Conservation (phyloP, 2,113 vertebrate species). For the Dasyornis broadbenti region DNA sequence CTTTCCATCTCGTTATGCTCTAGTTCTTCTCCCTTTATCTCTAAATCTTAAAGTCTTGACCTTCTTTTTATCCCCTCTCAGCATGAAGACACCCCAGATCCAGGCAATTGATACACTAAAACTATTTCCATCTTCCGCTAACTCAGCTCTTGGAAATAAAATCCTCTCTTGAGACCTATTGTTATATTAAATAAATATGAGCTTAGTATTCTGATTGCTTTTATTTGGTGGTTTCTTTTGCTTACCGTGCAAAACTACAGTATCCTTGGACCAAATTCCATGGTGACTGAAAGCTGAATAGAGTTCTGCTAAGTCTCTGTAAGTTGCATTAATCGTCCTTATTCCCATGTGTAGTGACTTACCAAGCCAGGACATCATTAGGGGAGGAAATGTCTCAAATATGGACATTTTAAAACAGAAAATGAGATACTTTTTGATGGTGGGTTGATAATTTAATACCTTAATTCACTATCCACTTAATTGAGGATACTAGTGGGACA, state of each 20-base stretch:
- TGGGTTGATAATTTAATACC: background rate
- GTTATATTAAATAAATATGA: background rate
- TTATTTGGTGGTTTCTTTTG: background rate
- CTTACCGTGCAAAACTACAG: background rate
- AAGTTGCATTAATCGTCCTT: background rate
- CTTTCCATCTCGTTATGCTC: background rate
- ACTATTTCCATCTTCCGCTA: background rate
- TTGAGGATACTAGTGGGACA: background rate
- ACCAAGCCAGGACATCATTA: background rate
- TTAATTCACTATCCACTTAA: background rate
- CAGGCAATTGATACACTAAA: background rate
- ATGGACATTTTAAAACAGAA: background rate
- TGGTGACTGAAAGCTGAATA: background rate
- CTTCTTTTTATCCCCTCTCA: background rate
- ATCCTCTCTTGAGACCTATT: background rate
- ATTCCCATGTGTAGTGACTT: background rate
- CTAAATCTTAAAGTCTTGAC: background rate
- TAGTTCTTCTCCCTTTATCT: conserved; percentile 7
- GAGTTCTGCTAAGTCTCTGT: background rate
- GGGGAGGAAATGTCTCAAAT: background rate
- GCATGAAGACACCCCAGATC: background rate
- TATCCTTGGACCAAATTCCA: background rate
- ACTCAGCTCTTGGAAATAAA: background rate
- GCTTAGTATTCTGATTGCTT: background rate
- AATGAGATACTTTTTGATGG: background rate